phyloP scores from a whole-genome alignment of 2,113 vertebrate species.

The Syngnathoides biaculeatus region DNA sequence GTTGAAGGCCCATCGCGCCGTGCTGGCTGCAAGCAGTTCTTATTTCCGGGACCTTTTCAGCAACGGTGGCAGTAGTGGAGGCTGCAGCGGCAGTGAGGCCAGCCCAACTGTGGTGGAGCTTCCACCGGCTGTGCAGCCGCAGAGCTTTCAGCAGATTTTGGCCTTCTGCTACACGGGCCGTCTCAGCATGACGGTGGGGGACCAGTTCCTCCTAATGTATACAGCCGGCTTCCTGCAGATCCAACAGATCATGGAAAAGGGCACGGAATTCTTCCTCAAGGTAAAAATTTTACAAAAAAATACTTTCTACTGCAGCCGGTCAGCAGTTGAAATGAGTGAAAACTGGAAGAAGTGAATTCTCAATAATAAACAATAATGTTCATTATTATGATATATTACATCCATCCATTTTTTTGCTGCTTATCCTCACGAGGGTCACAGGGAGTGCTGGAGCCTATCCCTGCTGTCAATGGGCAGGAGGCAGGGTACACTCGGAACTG shows the following conservation, averaged over 20 bases:
- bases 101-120: conserved; percentile 85
- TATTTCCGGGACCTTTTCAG: conserved; percentile 98
- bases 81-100: conserved; percentile 75
- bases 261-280: conserved; percentile 97
- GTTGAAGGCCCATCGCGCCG: conserved; percentile 83
- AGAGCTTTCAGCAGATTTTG: conserved; percentile 97
- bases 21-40: conserved; percentile 95
- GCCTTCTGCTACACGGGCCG: conserved; percentile 94
- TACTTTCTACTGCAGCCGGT: too few species aligned
- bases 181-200: conserved; percentile 95
- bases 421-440: too few species aligned
- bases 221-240: conserved; percentile 97
- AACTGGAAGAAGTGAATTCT: neutral
- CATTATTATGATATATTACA: too few species aligned
- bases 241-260: conserved; percentile 98
- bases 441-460: too few species aligned
- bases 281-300: too few species aligned
- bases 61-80: conserved; percentile 77
- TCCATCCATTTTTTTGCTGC: too few species aligned
- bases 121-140: conserved; percentile 88
- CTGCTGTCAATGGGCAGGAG: too few species aligned
- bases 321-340: neutral
- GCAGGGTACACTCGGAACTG: too few species aligned
- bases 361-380: too few species aligned
- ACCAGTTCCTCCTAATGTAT: conserved; percentile 98